These are phyloP conservation scores for Apotomis capreana DNA, from an alignment of 2,888 invertebrate species.

Conservation along the genomic window DNA sequence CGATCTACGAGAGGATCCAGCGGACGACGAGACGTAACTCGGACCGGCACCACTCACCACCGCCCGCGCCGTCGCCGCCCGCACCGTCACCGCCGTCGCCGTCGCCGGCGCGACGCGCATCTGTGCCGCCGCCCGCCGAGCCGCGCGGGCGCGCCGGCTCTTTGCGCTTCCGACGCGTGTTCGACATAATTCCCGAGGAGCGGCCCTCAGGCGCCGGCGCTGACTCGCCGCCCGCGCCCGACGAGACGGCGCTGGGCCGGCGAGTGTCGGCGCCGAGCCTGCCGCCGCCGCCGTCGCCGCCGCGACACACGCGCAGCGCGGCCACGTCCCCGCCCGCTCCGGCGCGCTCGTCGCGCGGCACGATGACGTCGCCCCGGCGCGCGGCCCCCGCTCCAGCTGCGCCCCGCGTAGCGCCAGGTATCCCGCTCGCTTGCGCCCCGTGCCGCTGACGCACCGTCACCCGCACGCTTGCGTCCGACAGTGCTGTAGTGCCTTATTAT, in stretches of 20 bases:
- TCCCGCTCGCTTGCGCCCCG: conserved; percentile 55
- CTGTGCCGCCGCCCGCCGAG: conserved; percentile 53
- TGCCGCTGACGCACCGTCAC: conserved; percentile 45
- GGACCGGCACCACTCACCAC: conserved; percentile 46
- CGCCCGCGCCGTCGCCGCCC: conserved; percentile 34
- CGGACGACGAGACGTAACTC: conserved; percentile 47
- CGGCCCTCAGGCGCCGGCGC: conserved; percentile 72
- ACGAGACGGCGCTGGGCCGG: conserved; percentile 44
- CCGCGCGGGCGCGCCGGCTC: conserved; percentile 63
- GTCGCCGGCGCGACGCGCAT: conserved; percentile 51
- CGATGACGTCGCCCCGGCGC: conserved; percentile 60
- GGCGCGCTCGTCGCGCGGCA: conserved; percentile 48
- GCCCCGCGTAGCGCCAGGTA: conserved; percentile 52
- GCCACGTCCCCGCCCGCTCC: conserved; percentile 34
- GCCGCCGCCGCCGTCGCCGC: conserved; percentile 41
- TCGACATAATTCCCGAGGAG: conserved; percentile 84
- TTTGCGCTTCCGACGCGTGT: conserved; percentile 75
- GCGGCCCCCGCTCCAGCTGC: conserved; percentile 43
- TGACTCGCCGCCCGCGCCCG: conserved; percentile 74
- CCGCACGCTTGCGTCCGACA: conserved; percentile 52
- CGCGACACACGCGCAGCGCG: conserved; percentile 24
- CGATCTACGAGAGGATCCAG: conserved; percentile 68
- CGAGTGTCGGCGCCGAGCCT: conserved; percentile 59
- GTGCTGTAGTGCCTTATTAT: conserved; percentile 54
- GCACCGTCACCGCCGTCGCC: conserved; percentile 30